Conservation (phyloP, 2,888 invertebrate genomes). For the Himalopsyche tibetana region DNA sequence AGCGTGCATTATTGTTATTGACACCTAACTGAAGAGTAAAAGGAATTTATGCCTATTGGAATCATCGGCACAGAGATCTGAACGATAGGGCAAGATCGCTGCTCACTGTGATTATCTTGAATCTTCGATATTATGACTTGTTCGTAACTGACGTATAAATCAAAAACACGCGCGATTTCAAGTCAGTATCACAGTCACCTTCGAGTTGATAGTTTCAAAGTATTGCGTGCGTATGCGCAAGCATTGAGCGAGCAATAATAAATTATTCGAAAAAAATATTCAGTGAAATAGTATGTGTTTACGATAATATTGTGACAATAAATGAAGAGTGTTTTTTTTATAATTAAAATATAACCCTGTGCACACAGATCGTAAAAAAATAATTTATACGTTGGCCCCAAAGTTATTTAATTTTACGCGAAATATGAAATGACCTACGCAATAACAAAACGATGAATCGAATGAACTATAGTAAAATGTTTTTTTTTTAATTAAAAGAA, state of each 20-base stretch:
- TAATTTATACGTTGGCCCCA: neutral
- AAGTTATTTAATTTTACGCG: neutral
- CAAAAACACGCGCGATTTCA: conserved; percentile 23
- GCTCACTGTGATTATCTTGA: conserved; percentile 31
- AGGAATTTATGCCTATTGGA: too few relatives aligned
- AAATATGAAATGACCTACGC: neutral
- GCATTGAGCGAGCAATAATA: neutral
- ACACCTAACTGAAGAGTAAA: too few relatives aligned
- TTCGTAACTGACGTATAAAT: neutral
- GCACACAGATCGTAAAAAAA: neutral
- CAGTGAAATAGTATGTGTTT: neutral
- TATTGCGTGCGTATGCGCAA: neutral
- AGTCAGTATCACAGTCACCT: neutral
- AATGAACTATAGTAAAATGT: neutral
- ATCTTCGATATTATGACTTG: neutral
- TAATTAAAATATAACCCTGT: neutral
- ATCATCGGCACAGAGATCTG: conserved; percentile 22
- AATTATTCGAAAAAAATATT: neutral
- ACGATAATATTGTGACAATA: neutral
- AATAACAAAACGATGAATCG: neutral
- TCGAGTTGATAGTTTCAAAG: neutral
- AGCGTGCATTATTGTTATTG: too few relatives aligned
- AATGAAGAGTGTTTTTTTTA: neutral
- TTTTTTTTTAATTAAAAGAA: too few relatives aligned
- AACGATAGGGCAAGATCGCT: conserved; percentile 50